Conservation (phyloP, 2,888 invertebrate species). For the Listrodromus nycthemerus region DNA sequence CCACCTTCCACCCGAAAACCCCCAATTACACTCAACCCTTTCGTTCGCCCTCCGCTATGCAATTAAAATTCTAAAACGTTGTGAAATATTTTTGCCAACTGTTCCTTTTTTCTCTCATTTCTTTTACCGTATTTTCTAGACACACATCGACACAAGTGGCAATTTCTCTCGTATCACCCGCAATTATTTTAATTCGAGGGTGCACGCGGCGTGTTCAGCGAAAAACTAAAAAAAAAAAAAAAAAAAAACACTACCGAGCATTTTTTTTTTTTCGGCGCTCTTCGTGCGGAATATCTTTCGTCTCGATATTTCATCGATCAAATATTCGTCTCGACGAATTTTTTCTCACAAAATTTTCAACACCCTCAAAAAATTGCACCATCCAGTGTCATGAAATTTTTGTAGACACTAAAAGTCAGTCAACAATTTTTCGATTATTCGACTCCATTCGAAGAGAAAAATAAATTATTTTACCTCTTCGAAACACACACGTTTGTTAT, state of each 20-base stretch:
- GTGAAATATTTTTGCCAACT: constrained; percentile 31
- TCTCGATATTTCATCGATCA: too few relatives aligned
- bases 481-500: too few relatives aligned
- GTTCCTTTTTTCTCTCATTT: constrained; percentile 10
- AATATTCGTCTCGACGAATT: too few relatives aligned
- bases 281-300: too few relatives aligned
- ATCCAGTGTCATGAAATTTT: too few relatives aligned
- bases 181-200: not conserved
- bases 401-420: too few relatives aligned
- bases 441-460: not conserved
- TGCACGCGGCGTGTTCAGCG: not conserved
- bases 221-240: not conserved
- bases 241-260: not conserved
- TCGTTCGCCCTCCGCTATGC: constrained; percentile 9
- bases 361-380: too few relatives aligned
- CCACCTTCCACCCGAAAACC: constrained; percentile 4
- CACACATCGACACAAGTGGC: not conserved
- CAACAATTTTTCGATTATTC: too few relatives aligned
- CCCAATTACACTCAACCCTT: constrained; percentile 12
- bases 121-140: not conserved
- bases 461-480: not conserved
- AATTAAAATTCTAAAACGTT: constrained; percentile 46
- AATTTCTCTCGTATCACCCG: not conserved
- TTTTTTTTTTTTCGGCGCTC: not conserved
- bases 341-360: too few relatives aligned